Evolutionary conservation across 2,888 invertebrate species (phyloP), one percentile per base, ranked within the genome.

Genomic region (Caenorhabditis afra): DNA sequence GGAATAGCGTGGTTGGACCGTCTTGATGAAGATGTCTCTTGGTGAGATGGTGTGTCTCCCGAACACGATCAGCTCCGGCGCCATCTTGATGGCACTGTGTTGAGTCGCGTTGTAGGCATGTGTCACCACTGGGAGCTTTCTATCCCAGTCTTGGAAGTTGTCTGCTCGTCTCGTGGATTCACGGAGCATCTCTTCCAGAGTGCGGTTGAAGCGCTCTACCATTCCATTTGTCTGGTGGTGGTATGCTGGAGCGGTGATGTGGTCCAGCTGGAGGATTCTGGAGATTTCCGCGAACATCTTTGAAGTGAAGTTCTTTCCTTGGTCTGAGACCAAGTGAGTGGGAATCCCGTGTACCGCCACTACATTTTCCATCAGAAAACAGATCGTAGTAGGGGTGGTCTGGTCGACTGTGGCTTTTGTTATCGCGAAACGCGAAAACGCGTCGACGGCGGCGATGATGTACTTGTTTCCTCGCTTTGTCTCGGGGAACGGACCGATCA

Each of bases 181-280:
- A 14, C 41, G 41, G 20, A 82, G 50, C 41, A 65, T 47, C 7
- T 52, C 49, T 55, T 83, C 81, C 3, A 81, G 20, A 0, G 80
- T 82, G 7, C 53, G 45, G 52, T 77, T 80, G 3, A 50, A 44
- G 16, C 82, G 18, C 41, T 84, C 84, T 0, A 75, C 74, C 23
- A 18, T 12, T n/a, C 82, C 83, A 44, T 83, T 80, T 12, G 68
- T 44, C 41, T 66, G 18, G n/a, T 81, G 66, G 44, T 82, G 80
- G 55, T 80, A 82, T 0, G 79, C 55, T 16, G 75, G 20, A 18
- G 39, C 16, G 14, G 45, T 44, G 1, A 5, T 7, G 20, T 74
- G 79, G 16, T 49, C 29, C 4, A 44, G 2, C n/a, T 47, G 47
- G 0, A 67, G 22, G 0, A n/a, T 3, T 14, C 55, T 16, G 12